Evolutionary conservation across 2,113 vertebrate genomes (phyloP), one percentile per base, ranked within the genome.

Genomic region (Anas platyrhynchos): DNA sequence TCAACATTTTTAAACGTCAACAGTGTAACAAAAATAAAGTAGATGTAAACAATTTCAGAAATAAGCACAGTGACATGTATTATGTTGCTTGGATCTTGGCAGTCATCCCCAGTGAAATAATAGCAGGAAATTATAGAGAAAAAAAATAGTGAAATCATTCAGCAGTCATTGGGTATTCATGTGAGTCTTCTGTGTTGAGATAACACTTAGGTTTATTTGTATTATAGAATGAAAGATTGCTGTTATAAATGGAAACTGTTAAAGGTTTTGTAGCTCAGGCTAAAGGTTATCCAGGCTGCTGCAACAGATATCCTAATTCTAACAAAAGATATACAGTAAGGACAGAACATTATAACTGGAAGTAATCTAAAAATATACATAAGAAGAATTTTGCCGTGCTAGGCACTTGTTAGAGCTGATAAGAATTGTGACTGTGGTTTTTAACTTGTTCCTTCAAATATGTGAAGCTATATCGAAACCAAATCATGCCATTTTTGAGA

Each of bases 171-270:
- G 91, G 83, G 41, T 94, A 76, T 94, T 92, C 76, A 80, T 94
- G 85, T 87, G 93, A 92, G 95, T 96, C 96, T 96, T 96, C 94
- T 95, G 95, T 90, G 84, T 31, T 23, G 91, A 97, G 97, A 97
- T 97, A 97, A 98, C 81, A 82, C 86, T 94, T 87, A 20, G 73
- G 83, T 97, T 96, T 98, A 95, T 97, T 97, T 98, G 95, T 96
- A 80, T 91, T 96, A 72, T 23, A 80, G 82, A 94, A 95, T 94
- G 93, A 97, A 96, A 94, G 95, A 96, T 93, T 96, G 86, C 94
- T 96, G 93, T 95, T 95, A 92, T 93, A 95, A 96, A 89, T 96
- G 96, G 96, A 97, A 97, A 91, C 95, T 79, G 92, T 73, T 92
- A 96, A 87, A 97, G 95, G 93, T 96, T 96, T 87, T 95, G 95